Conservation (phyloP, 2,888 invertebrate species). For the Platypus cylindrus region DNA sequence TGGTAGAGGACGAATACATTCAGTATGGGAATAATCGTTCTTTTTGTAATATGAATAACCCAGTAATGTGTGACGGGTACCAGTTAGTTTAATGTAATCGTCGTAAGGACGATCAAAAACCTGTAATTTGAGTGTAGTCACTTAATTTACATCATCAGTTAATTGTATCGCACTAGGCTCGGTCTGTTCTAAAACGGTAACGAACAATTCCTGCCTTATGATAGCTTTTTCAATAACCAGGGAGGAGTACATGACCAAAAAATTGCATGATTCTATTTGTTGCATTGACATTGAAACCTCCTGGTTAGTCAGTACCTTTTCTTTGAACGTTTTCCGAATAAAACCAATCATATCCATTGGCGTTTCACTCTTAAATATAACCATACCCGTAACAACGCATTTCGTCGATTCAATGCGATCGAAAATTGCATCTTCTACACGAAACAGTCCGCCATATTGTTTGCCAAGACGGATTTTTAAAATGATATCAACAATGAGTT, state of each 20-base stretch:
- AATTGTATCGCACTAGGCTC: too few species aligned
- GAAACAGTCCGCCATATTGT: conserved; percentile 1
- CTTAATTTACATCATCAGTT: too few species aligned
- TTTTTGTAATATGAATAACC: conserved; percentile 5
- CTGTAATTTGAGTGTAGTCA: too few species aligned
- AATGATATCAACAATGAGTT: background rate
- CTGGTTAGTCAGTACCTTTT: too few species aligned
- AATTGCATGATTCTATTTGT: too few species aligned
- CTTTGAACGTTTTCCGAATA: too few species aligned
- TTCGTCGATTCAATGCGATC: too few species aligned
- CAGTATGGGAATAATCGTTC: background rate
- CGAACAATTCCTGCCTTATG: too few species aligned
- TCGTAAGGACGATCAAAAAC: conserved; percentile 8
- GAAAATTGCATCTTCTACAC: background rate
- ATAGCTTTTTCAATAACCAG: too few species aligned
- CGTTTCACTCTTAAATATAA: conserved; percentile 1
- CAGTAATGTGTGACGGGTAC: conserved; percentile 1
- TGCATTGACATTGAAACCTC: too few species aligned
- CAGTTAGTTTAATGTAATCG: conserved; percentile 8
- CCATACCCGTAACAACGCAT: background rate
- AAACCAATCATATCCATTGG: background rate
- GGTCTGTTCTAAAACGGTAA: too few species aligned
- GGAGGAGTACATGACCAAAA: too few species aligned
- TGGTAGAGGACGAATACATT: background rate
- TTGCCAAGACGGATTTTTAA: background rate